phyloP scores from a whole-genome alignment of 30 jellyfish, hydroid and myxozoan genomes.

The Aurelia sp. region DNA sequence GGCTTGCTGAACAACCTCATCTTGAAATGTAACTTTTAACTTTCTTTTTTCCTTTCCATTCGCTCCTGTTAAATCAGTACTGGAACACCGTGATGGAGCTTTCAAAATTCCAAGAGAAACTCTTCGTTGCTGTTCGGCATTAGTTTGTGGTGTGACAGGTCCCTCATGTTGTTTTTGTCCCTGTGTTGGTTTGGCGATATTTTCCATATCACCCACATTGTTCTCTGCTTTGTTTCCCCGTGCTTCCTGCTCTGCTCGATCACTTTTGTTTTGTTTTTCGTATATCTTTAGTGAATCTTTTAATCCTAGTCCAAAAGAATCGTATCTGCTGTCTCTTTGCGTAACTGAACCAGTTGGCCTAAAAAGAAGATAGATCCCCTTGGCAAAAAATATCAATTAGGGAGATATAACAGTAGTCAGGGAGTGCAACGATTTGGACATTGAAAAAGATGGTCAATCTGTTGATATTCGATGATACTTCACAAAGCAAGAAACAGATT shows the following conservation, averaged over 20 bases:
- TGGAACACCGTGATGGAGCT: conserved; percentile 56
- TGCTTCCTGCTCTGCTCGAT: not conserved
- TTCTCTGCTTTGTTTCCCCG: not conserved
- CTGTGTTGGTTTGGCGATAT: not conserved
- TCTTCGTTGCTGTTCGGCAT: conserved; percentile 26
- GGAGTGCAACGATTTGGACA: too few species aligned
- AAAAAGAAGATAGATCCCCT: too few species aligned
- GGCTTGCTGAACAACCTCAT: conserved; percentile 13
- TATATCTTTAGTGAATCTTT: not conserved
- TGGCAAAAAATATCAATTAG: too few species aligned
- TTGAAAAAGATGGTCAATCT: too few species aligned
- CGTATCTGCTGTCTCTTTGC: too few species aligned
- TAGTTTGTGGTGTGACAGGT: not conserved
- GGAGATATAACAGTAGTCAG: too few species aligned
- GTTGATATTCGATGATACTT: too few species aligned
- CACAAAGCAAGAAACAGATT: too few species aligned
- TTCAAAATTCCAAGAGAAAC: conserved; percentile 51
- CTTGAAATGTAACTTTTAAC: conserved; percentile 53
- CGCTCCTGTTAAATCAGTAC: conserved; percentile 8
- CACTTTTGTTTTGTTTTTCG: not conserved
- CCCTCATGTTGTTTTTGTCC: not conserved
- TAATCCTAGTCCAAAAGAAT: not conserved
- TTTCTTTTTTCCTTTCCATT: conserved; percentile 23
- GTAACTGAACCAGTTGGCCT: too few species aligned
- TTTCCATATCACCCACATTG: not conserved